Conservation (phyloP, 2,888 invertebrate species). For the Adelognathus sp. region DNA sequence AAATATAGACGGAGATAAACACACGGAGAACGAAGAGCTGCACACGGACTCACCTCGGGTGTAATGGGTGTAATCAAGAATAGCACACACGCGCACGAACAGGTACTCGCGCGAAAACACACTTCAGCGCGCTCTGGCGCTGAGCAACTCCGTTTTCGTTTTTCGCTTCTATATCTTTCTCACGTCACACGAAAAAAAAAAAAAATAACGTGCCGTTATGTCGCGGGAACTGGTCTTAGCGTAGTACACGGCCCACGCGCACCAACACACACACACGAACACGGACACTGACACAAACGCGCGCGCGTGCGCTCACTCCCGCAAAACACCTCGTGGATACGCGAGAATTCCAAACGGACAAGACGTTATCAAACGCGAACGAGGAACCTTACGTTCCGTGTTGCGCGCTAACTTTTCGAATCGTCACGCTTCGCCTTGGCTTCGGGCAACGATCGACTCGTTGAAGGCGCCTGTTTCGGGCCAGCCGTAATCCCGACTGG, state of each 20-base stretch:
- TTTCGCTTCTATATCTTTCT: background rate
- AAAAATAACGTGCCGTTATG: background rate
- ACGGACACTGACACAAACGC: background rate
- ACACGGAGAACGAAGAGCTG: background rate
- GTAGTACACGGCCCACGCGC: background rate
- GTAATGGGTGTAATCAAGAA: background rate
- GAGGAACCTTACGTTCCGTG: background rate
- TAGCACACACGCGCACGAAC: background rate
- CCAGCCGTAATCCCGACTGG: slow-evolving; percentile 21
- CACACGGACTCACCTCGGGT: slow-evolving; percentile 42
- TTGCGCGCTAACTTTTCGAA: background rate
- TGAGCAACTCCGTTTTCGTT: background rate
- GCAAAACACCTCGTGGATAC: background rate
- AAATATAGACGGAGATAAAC: background rate
- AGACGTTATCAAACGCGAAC: background rate
- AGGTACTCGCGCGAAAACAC: background rate
- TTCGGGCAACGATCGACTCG: background rate
- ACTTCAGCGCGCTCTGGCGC: slow-evolving; percentile 31
- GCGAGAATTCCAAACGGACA: background rate
- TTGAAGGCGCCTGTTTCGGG: background rate
- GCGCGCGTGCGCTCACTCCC: background rate
- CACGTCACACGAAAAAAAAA: slow-evolving; percentile 9
- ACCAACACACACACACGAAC: background rate
- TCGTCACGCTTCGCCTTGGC: background rate
- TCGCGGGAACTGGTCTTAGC: background rate